Percentiles rank a stretch among this genome's conserved stretches.
Evolutionary conservation across 1,140 invertebrate genomes (phyloP).

Genomic region (Pinna nobilis): DNA sequence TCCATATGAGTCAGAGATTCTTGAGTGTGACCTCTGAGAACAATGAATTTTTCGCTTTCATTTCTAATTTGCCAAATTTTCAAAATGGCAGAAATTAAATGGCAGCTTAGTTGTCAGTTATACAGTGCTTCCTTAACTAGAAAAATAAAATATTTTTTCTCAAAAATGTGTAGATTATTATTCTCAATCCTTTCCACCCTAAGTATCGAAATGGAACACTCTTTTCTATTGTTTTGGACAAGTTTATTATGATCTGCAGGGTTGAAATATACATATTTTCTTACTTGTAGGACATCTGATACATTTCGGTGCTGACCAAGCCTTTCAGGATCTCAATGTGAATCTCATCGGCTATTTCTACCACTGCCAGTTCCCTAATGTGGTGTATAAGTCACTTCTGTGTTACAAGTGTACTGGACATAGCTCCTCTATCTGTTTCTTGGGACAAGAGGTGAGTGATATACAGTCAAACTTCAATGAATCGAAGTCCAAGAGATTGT

Average conservation of each 20-base stretch:
- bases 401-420: conserved; percentile 54
- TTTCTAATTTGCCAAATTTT: no score
- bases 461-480: not conserved
- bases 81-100: not conserved
- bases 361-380: conserved; percentile 64
- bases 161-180: not conserved
- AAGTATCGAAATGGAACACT: no score
- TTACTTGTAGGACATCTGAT: conserved; percentile 62
- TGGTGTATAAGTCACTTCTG: conserved; percentile 54
- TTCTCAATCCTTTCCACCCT: no score
- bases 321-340: conserved; percentile 47
- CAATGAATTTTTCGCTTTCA: no score
- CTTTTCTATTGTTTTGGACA: no score
- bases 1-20: no score
- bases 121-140: not conserved
- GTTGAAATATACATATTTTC: no score
- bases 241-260: no score
- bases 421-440: conserved; percentile 43
- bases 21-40: no score
- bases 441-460: conserved; percentile 56
- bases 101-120: not conserved
- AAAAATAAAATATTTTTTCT: not conserved
- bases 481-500: no score
- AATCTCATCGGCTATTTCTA: conserved; percentile 49
- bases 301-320: conserved; percentile 56